Evolutionary conservation across 2,797 vertebrate species (phyloP), one percentile per base, ranked within the genome.

Genomic region (Harpagifer antarcticus): DNA sequence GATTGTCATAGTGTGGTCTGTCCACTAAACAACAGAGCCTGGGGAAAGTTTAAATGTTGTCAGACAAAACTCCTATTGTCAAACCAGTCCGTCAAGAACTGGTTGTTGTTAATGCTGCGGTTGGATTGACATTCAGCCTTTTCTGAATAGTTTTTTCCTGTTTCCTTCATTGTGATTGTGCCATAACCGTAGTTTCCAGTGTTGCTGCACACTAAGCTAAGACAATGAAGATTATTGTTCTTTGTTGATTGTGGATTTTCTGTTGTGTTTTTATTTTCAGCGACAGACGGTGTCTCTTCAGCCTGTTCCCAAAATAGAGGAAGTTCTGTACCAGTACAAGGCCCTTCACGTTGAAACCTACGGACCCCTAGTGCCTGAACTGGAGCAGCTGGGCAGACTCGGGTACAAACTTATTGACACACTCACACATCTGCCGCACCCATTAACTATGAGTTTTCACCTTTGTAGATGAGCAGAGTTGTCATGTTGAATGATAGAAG

Each of bases 251-350:
- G 12, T 64, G 55, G 1, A 70, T 15, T 56, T 15, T 75, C 59
- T 9, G 4, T 59, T 83, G 9, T 73, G 45, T 74, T 14, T 27
- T 64, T 72, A 10, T 27, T 72, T 71, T 31, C 88, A 99, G 98
- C 93, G 94, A 84, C 97, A 99, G 76, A 96, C 96, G 1, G 95
- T 99, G 92, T 97, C 96, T 58, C 93, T 98, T 68, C 94, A 96
- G 85, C 94, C 97, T 8, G 80, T 97, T 70, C 91, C 95, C 2
- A 96, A 90, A 86, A 83, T 98, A 59, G 95, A 96, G 68, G 98
- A 99, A 86, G 88, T 91, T 54, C 90, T 99, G 9, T 99, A 98
- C 84, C 90, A 93, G 1, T 98, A 99, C 87, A 94, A 95, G 3
- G 95, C 97, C 33, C 85, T 98, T 72, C 91, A 95, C 5, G 91